phyloP scores from a whole-genome alignment of 2,797 vertebrate genomes.

The Rhinatrema bivittatum region DNA sequence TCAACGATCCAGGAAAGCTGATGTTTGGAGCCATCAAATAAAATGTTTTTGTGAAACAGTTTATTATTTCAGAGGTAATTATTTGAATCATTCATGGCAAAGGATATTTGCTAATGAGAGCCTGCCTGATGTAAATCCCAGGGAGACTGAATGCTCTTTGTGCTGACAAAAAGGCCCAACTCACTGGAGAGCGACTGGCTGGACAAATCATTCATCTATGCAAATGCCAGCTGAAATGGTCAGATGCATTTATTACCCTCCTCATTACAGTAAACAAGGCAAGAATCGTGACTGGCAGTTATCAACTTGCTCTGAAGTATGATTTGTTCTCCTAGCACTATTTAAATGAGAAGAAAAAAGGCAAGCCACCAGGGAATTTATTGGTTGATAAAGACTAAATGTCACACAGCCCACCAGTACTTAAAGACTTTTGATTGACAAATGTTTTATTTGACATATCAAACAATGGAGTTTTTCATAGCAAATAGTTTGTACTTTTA shows the following conservation, averaged over 20 bases:
- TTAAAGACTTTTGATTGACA: conserved; percentile 80
- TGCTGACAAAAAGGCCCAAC: conserved; percentile 82
- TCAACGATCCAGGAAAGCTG: conserved; percentile 77
- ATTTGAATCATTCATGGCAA: conserved; percentile 82
- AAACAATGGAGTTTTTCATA: conserved; percentile 74
- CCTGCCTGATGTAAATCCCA: conserved; percentile 73
- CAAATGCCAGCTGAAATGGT: conserved; percentile 89
- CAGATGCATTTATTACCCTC: conserved; percentile 79
- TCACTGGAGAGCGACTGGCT: conserved; percentile 75
- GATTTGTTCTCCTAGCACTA: conserved; percentile 70
- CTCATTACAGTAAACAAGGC: conserved; percentile 79
- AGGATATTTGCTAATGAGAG: conserved; percentile 84
- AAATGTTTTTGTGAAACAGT: conserved; percentile 79
- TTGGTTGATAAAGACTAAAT: conserved; percentile 81
- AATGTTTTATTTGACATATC: conserved; percentile 86
- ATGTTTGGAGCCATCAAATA: conserved; percentile 75
- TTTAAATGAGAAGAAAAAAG: conserved; percentile 75
- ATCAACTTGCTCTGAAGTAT: conserved; percentile 72
- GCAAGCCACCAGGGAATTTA: conserved; percentile 66
- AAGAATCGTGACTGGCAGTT: conserved; percentile 78
- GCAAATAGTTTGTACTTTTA: conserved; percentile 66
- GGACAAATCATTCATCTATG: conserved; percentile 90
- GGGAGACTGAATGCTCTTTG: conserved; percentile 79
- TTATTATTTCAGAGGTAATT: conserved; percentile 85
- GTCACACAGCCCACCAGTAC: conserved; percentile 74